These are phyloP conservation scores for Cerceris ruficornis DNA, from an alignment of 2,888 invertebrate species.

Conservation along the genomic window DNA sequence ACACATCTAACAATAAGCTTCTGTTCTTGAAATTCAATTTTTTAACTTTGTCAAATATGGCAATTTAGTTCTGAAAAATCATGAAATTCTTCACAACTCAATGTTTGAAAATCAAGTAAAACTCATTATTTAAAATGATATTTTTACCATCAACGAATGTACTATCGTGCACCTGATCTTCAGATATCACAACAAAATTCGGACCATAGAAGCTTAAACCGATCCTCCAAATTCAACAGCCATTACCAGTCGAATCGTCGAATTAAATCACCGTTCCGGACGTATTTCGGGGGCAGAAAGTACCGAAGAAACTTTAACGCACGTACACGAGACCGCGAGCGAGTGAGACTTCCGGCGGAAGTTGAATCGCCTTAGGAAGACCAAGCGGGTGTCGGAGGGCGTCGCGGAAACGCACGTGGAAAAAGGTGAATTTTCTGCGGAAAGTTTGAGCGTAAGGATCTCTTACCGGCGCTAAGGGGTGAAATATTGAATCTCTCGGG, in stretches of 20 bases:
- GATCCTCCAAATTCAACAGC: neutral
- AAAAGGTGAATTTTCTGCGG: constrained; percentile 46
- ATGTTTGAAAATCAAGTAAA: too few relatives aligned
- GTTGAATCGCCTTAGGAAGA: constrained; percentile 13
- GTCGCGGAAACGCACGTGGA: constrained; percentile 12
- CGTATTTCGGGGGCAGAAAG: neutral
- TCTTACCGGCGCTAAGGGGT: constrained; percentile 51
- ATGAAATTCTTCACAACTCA: too few relatives aligned
- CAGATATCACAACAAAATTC: too few relatives aligned
- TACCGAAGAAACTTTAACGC: constrained; percentile 10
- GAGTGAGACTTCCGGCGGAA: constrained; percentile 23
- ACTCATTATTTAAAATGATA: too few relatives aligned
- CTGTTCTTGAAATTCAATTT: too few relatives aligned
- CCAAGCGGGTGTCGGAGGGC: too few relatives aligned
- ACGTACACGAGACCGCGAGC: neutral
- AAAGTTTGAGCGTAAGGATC: constrained; percentile 53
- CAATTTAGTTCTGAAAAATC: too few relatives aligned
- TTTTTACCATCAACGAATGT: too few relatives aligned
- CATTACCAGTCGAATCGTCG: constrained; percentile 1
- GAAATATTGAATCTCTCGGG: constrained; percentile 59
- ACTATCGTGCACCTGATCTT: too few relatives aligned
- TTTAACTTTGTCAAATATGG: too few relatives aligned
- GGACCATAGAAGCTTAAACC: neutral
- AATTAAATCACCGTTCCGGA: constrained; percentile 15
- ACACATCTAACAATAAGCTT: too few relatives aligned